Evolutionary conservation across 2,888 invertebrate genomes (phyloP).

Genomic region (Idaea dimidiata): DNA sequence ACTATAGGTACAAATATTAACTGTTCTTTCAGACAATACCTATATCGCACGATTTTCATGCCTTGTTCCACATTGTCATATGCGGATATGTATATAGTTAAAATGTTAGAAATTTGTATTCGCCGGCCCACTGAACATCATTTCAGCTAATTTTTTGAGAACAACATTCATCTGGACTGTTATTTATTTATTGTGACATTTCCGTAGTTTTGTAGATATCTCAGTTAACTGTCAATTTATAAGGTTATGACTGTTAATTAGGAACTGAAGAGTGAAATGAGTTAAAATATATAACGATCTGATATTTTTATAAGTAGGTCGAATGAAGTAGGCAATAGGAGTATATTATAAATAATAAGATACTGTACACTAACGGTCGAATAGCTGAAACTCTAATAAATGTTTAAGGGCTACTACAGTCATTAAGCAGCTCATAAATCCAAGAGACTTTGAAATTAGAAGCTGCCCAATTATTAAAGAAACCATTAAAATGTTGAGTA

Average conservation of each 20-base stretch:
- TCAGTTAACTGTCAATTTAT: no score
- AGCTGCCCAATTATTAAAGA: no score
- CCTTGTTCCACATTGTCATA: constrained; percentile 16
- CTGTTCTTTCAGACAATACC: no score
- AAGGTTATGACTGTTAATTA: background rate
- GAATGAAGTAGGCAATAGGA: background rate
- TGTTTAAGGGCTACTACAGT: no score
- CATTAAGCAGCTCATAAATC: no score
- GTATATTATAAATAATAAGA: no score
- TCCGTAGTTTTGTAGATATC: background rate
- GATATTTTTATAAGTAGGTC: background rate
- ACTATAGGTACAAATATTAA: no score
- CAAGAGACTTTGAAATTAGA: no score
- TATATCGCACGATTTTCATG: background rate
- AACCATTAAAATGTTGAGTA: no score
- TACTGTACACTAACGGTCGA: no score
- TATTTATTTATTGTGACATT: constrained; percentile 4
- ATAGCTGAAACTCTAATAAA: no score
- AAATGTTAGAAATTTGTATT: constrained; percentile 35
- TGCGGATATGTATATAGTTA: constrained; percentile 30
- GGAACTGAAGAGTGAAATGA: background rate
- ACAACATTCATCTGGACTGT: background rate
- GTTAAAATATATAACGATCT: background rate
- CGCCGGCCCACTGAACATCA: constrained; percentile 25
- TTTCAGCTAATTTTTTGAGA: constrained; percentile 1